phyloP scores from a whole-genome alignment of 2,888 invertebrate genomes.

The Neoascia interrupta region DNA sequence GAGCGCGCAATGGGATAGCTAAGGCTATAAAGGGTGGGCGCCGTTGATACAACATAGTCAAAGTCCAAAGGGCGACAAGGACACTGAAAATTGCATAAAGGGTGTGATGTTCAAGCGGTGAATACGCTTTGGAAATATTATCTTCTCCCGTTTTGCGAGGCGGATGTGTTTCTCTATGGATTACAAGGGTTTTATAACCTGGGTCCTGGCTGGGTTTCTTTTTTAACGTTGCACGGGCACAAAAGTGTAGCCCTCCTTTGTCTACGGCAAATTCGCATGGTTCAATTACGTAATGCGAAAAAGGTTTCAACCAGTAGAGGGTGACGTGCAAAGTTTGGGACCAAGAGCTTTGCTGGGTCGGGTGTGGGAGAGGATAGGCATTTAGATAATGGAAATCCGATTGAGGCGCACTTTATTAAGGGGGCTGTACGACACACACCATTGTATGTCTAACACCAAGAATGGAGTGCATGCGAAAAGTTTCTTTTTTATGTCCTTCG shows the following conservation, averaged over 20 bases:
- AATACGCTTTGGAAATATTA: constrained; percentile 38
- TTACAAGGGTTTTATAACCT: constrained; percentile 53
- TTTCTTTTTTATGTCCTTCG: constrained; percentile 25
- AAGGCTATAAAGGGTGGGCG: background rate
- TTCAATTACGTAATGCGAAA: constrained; percentile 61
- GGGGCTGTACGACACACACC: constrained; percentile 21
- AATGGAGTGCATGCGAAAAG: constrained; percentile 34
- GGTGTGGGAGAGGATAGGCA: constrained; percentile 2
- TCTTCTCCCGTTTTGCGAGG: background rate
- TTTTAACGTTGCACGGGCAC: background rate
- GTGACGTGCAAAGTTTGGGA: background rate
- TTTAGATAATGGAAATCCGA: constrained; percentile 66
- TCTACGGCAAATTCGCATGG: constrained; percentile 48
- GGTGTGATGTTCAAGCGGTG: constrained; percentile 31
- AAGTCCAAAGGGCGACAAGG: constrained; percentile 46
- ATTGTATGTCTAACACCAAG: constrained; percentile 14
- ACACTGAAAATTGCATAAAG: constrained; percentile 44
- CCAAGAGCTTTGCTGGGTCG: background rate
- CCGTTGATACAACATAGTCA: background rate
- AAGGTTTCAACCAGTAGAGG: constrained; percentile 17
- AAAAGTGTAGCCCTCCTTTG: background rate
- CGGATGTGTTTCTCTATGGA: constrained; percentile 25
- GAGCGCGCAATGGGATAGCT: constrained; percentile 46
- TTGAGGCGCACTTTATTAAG: constrained; percentile 48
- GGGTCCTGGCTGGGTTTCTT: constrained; percentile 17